These are phyloP conservation scores for Boulengeromyrus knoepffleri DNA, from an alignment of 2,113 vertebrate genomes.

Conservation along the genomic window DNA sequence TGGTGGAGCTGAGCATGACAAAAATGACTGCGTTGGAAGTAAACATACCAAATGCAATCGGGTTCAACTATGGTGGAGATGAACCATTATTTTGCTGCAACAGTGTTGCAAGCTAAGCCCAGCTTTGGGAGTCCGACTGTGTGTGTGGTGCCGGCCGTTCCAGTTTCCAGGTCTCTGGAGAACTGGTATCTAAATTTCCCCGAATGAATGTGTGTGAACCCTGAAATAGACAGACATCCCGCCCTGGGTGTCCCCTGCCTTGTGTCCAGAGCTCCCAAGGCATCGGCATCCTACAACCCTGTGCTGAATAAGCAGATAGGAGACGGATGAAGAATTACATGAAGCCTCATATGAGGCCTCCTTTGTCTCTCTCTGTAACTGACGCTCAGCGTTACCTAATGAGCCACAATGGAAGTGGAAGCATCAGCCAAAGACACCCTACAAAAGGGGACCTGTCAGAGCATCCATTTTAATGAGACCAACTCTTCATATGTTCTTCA, in stretches of 20 bases:
- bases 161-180: background rate
- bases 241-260: background rate
- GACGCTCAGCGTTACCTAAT: background rate
- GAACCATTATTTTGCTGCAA: background rate
- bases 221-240: background rate
- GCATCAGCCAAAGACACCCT: background rate
- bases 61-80: background rate
- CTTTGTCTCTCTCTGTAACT: background rate
- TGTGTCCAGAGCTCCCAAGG: background rate
- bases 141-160: background rate
- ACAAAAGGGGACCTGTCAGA: background rate
- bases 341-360: background rate
- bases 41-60: background rate
- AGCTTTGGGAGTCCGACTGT: background rate
- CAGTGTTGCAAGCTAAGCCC: background rate
- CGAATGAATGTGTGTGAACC: background rate
- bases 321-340: background rate
- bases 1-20: background rate
- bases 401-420: background rate
- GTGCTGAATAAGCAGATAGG: background rate
- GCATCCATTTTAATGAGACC: background rate
- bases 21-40: background rate
- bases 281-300: background rate
- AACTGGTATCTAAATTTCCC: background rate
- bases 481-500: background rate